Conservation (phyloP, 2,888 invertebrate species). For the Heteromyza rotundicornis region DNA sequence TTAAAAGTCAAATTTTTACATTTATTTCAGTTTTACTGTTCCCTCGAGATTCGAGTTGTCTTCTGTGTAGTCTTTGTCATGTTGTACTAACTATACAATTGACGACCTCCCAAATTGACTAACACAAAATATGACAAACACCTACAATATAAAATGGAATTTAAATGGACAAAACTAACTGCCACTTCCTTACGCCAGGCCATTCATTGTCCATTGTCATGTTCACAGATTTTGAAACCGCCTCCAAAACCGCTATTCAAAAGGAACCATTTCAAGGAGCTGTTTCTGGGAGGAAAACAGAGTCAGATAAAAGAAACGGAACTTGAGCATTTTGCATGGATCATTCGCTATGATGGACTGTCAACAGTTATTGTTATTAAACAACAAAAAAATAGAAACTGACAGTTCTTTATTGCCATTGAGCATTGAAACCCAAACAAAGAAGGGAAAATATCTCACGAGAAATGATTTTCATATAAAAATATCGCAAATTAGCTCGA, state of each 20-base stretch:
- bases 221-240: neutral
- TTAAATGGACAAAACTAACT: slow-evolving; percentile 50
- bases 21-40: no score
- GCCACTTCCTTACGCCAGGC: slow-evolving; percentile 56
- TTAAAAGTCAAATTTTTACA: no score
- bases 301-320: neutral
- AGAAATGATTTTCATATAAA: no score
- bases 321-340: slow-evolving; percentile 50
- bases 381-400: no score
- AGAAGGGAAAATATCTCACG: no score
- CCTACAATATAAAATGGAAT: slow-evolving; percentile 25
- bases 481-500: no score
- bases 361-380: slow-evolving; percentile 47
- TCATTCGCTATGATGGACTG: slow-evolving; percentile 58
- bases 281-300: neutral
- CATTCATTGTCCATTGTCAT: slow-evolving; percentile 39
- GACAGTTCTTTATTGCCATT: neutral
- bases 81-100: no score
- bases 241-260: neutral
- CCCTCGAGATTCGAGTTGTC: no score
- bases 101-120: neutral
- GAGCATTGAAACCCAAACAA: no score
- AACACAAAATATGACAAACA: neutral
- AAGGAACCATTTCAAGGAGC: slow-evolving; percentile 38
- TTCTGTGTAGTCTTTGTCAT: no score